These are phyloP conservation scores for Lepidothrix coronata DNA, from an alignment of 2,113 vertebrate genomes.

Conservation along the genomic window DNA sequence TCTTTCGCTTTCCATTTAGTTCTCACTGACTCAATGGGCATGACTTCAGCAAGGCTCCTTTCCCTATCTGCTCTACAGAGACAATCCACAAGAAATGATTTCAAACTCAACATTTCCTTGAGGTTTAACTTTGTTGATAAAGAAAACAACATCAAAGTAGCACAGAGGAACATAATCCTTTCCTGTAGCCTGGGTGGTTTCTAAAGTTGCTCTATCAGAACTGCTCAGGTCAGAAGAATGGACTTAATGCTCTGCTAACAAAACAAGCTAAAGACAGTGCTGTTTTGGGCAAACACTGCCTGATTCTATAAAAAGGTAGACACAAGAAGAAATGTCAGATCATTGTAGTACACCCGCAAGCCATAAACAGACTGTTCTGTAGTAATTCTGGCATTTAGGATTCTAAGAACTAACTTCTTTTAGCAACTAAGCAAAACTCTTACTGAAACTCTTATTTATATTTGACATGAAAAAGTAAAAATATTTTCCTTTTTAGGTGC, in stretches of 20 bases:
- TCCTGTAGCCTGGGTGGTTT: neutral
- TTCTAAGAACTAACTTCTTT: neutral
- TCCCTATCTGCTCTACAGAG: neutral
- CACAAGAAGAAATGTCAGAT: neutral
- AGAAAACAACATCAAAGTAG: conserved; percentile 2
- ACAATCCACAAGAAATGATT: neutral
- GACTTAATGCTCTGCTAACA: neutral
- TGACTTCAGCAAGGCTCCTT: neutral
- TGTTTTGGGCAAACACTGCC: neutral
- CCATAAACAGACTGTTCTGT: neutral
- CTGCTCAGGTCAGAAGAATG: neutral
- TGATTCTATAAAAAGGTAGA: neutral
- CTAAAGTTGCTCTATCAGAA: neutral
- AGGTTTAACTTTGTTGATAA: neutral
- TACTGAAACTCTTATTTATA: neutral
- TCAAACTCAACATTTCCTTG: neutral
- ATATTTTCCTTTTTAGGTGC: neutral
- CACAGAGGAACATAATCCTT: neutral
- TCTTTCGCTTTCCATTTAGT: neutral
- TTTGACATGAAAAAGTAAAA: neutral
- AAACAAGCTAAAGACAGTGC: neutral
- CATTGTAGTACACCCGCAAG: neutral
- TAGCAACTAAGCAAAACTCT: neutral
- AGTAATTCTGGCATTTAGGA: neutral
- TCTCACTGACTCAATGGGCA: neutral